Conservation (phyloP, 2,797 vertebrate genomes). For the Bovichtus diacanthus region DNA sequence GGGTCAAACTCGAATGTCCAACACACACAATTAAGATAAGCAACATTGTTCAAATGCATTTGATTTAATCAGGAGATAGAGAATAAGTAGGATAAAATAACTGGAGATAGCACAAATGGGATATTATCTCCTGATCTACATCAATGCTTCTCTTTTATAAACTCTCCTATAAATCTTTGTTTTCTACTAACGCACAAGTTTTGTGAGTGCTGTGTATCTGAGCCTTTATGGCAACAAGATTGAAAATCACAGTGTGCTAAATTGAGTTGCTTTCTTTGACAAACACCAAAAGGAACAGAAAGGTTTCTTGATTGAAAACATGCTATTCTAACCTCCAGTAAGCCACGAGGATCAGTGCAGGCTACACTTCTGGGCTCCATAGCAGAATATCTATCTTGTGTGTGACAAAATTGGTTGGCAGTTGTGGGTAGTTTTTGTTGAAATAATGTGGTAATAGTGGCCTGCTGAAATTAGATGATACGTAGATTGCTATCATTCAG, state of each 20-base stretch:
- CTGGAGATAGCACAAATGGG: not conserved
- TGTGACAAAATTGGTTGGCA: constrained; percentile 30
- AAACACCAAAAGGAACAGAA: constrained; percentile 7
- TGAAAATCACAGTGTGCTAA: constrained; percentile 27
- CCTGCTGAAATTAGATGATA: constrained; percentile 35
- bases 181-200: not conserved
- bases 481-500: constrained; percentile 50
- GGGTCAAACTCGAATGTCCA: not conserved
- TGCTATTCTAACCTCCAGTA: not conserved
- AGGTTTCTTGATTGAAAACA: constrained; percentile 29
- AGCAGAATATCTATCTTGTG: constrained; percentile 18
- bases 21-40: not conserved
- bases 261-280: constrained; percentile 24
- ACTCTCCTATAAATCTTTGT: not conserved
- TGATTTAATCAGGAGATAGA: constrained; percentile 1
- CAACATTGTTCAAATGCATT: not conserved
- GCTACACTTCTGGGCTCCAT: constrained; percentile 7
- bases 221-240: constrained; percentile 12
- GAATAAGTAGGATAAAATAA: not conserved
- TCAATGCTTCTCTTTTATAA: not conserved
- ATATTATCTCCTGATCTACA: not conserved
- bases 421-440: constrained; percentile 11
- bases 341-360: constrained; percentile 19
- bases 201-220: not conserved
- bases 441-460: constrained; percentile 41